Conservation (phyloP, 2,888 invertebrate species). For the Gibbula magus region DNA sequence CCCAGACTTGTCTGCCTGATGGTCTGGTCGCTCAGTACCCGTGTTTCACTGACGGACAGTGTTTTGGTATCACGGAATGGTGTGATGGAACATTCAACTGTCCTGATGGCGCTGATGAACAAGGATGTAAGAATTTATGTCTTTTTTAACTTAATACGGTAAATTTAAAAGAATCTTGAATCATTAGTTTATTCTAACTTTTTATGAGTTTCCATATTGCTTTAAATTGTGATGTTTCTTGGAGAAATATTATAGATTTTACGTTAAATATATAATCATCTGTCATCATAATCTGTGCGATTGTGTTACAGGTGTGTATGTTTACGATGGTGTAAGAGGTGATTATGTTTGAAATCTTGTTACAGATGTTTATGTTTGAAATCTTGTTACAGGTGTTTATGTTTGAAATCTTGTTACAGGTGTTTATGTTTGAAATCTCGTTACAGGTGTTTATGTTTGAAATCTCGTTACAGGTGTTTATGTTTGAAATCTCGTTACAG, state of each 20-base stretch:
- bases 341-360: no score
- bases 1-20: constrained; percentile 19
- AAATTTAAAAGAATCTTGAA: no score
- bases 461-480: neutral
- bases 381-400: constrained; percentile 25
- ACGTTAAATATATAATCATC: no score
- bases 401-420: no score
- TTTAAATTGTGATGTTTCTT: no score
- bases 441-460: constrained; percentile 23
- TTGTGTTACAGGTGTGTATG: neutral
- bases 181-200: no score
- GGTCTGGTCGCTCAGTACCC: constrained; percentile 82
- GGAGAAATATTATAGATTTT: no score
- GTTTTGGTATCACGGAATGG: constrained; percentile 84
- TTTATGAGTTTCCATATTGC: no score
- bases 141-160: no score
- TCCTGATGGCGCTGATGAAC: constrained; percentile 78
- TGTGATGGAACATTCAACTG: constrained; percentile 87
- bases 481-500: neutral
- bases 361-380: neutral
- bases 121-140: constrained; percentile 68
- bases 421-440: neutral
- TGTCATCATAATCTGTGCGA: no score
- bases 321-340: constrained; percentile 8
- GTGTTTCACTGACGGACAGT: constrained; percentile 83